These are phyloP conservation scores for Jordanella pulchra DNA, from an alignment of 2,797 vertebrate species.

Conservation along the genomic window DNA sequence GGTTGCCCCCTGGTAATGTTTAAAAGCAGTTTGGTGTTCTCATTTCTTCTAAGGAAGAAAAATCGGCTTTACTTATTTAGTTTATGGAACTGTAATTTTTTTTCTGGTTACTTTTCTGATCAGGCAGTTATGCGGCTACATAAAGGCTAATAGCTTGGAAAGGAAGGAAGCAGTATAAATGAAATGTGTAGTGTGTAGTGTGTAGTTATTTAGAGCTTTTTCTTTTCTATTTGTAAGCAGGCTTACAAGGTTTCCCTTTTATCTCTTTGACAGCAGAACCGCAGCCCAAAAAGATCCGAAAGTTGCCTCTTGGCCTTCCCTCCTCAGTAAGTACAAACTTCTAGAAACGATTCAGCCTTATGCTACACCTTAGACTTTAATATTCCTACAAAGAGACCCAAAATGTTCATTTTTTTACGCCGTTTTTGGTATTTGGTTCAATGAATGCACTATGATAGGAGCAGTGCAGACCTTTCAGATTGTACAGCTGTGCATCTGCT, in stretches of 20 bases:
- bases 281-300: conserved; percentile 95
- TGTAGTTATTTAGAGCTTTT: conserved; percentile 7
- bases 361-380: conserved; percentile 21
- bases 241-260: conserved; percentile 30
- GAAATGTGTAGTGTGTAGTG: conserved; percentile 17
- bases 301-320: conserved; percentile 95
- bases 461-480: conserved; percentile 54
- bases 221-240: conserved; percentile 16
- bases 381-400: conserved; percentile 25
- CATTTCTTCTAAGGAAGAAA: conserved; percentile 49
- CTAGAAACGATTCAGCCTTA: conserved; percentile 28
- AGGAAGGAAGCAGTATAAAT: conserved; percentile 8
- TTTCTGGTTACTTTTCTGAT: conserved; percentile 39
- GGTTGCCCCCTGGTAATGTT: conserved; percentile 36
- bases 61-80: conserved; percentile 22
- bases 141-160: conserved; percentile 37
- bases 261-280: conserved; percentile 76
- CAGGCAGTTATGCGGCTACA: conserved; percentile 38
- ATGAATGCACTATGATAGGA: conserved; percentile 45
- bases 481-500: conserved; percentile 65
- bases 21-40: conserved; percentile 33
- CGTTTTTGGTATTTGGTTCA: conserved; percentile 47
- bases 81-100: conserved; percentile 21
- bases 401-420: conserved; percentile 43
- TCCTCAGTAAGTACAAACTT: conserved; percentile 86